Evolutionary conservation across 1,140 invertebrate species (phyloP).

Genomic region (Drosophila auraria): DNA sequence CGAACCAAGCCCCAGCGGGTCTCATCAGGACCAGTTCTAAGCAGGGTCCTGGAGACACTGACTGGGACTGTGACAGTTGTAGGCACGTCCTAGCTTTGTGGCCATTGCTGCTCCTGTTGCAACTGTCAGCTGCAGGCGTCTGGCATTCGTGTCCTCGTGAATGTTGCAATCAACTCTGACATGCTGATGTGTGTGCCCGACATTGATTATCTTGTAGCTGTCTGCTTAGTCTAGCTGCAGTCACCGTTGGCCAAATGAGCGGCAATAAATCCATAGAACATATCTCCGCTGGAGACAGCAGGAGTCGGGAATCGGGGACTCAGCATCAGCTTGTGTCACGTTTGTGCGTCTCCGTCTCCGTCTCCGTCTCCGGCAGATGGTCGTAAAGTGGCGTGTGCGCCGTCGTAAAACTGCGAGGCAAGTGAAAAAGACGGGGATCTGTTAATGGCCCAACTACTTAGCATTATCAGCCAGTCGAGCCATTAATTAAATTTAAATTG

Average conservation of each 20-base stretch:
- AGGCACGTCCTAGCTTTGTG: constrained; percentile 44
- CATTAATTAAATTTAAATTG: constrained; percentile 62
- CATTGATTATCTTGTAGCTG: constrained; percentile 76
- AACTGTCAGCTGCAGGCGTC: constrained; percentile 40
- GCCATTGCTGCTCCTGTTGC: constrained; percentile 22
- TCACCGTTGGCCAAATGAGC: constrained; percentile 48
- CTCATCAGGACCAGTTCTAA: not conserved
- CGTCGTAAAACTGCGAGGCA: constrained; percentile 53
- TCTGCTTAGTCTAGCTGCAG: constrained; percentile 19
- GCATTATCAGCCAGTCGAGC: constrained; percentile 28
- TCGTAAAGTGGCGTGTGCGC: constrained; percentile 54
- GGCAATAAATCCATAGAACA: constrained; percentile 61
- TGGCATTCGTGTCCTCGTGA: constrained; percentile 22
- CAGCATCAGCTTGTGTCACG: constrained; percentile 24
- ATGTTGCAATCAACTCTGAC: constrained; percentile 76
- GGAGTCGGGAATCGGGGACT: constrained; percentile 8
- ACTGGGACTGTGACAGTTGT: constrained; percentile 22
- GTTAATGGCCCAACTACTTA: constrained; percentile 56
- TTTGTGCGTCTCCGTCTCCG: constrained; percentile 40
- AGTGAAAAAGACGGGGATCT: constrained; percentile 13
- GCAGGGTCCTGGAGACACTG: not conserved
- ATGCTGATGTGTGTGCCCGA: constrained; percentile 61
- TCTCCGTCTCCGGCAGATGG: constrained; percentile 6
- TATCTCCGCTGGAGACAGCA: constrained; percentile 43
- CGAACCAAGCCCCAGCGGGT: constrained; percentile 3